A percentile compares a stretch with the other conserved stretches of the same genome.
Conservation (phyloP, 2,113 vertebrate species). For the Eulemur rufifrons region DNA sequence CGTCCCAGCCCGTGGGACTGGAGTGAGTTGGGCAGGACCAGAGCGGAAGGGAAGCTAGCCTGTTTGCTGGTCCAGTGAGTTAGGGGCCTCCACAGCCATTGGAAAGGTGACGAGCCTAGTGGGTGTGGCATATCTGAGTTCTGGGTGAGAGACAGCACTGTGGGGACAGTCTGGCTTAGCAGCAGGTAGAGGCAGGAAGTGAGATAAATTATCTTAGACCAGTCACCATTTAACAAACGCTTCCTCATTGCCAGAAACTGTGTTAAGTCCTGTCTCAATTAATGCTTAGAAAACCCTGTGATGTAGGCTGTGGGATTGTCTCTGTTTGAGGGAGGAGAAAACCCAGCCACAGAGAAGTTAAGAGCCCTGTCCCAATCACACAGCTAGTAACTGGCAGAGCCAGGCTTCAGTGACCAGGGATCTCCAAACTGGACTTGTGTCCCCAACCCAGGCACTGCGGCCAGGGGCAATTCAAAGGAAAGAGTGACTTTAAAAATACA, state of each 20-base stretch:
- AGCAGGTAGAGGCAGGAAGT: not conserved
- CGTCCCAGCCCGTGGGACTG: not conserved
- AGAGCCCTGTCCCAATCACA: not conserved
- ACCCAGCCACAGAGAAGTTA: not conserved
- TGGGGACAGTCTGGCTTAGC: not conserved
- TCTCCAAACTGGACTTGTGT: not conserved
- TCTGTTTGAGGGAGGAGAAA: not conserved
- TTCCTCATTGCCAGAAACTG: not conserved
- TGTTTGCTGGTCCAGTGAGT: not conserved
- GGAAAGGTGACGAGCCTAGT: not conserved
- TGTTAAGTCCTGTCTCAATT: not conserved
- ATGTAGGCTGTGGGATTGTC: not conserved
- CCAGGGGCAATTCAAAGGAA: conserved; percentile 40
- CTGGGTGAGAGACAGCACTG: not conserved
- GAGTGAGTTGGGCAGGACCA: not conserved
- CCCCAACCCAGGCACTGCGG: not conserved
- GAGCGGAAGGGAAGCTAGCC: not conserved
- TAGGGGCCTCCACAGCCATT: not conserved
- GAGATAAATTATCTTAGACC: not conserved
- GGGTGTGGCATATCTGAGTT: not conserved
- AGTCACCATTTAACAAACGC: not conserved
- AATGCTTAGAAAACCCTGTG: not conserved
- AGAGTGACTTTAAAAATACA: conserved; percentile 60
- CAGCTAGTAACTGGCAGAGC: too few relatives aligned
- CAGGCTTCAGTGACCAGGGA: not conserved